Conservation (phyloP, 1,140 invertebrate genomes). For the Eriocheir sinensis region DNA sequence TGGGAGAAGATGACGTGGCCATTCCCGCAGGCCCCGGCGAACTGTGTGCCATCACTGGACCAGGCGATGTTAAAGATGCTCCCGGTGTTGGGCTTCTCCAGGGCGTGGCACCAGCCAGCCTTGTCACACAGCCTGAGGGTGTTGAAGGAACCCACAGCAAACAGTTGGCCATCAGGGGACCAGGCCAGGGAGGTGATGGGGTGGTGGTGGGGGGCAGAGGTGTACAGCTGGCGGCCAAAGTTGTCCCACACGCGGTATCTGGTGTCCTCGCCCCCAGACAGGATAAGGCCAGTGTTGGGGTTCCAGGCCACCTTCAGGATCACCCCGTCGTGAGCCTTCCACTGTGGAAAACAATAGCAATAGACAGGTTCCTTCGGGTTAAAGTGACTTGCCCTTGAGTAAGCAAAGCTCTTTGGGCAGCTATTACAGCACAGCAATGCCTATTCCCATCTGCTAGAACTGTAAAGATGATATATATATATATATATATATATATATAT, state of each 20-base stretch:
- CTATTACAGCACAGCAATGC: too few relatives aligned
- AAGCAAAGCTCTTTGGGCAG: too few relatives aligned
- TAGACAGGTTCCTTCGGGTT: too few relatives aligned
- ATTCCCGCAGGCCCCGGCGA: conserved; percentile 95
- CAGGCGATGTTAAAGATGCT: conserved; percentile 94
- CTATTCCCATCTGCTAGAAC: too few relatives aligned
- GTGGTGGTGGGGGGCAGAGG: conserved; percentile 91
- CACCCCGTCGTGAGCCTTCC: conserved; percentile 97
- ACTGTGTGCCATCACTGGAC: conserved; percentile 97
- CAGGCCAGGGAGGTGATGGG: conserved; percentile 95
- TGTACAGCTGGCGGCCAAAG: conserved; percentile 93
- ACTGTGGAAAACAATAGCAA: too few relatives aligned
- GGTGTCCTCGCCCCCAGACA: conserved; percentile 98
- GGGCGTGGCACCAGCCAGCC: conserved; percentile 97
- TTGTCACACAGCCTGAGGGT: conserved; percentile 95
- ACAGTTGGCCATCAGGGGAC: conserved; percentile 94
- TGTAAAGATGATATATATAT: too few relatives aligned
- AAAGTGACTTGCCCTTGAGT: too few relatives aligned
- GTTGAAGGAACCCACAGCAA: conserved; percentile 96
- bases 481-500: too few relatives aligned
- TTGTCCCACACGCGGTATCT: conserved; percentile 97
- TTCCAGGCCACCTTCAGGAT: conserved; percentile 95
- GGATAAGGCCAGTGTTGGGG: conserved; percentile 91
- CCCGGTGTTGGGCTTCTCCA: conserved; percentile 92
- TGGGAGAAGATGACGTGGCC: conserved; percentile 95